A percentile compares a stretch with the other conserved stretches of the same genome.
Evolutionary conservation across 2,113 vertebrate genomes (phyloP).

Genomic region (Danio rerio): GRCz12tu NC_133178.1:11910001-11910500

Average conservation of each 20-base stretch:
- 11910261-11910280: too few relatives aligned
- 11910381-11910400: background rate
- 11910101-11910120: too few relatives aligned
- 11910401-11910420: background rate
- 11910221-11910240: background rate
- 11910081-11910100: too few relatives aligned
- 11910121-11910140: too few relatives aligned
- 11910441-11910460: constrained; percentile 73
- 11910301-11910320: background rate
- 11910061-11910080: too few relatives aligned
- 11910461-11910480: constrained; percentile 79
- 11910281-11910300: background rate
- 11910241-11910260: too few relatives aligned
- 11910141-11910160: too few relatives aligned
- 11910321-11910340: constrained; percentile 3
- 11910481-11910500: constrained; percentile 74
- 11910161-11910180: too few relatives aligned
- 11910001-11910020: too few relatives aligned
- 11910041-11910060: too few relatives aligned
- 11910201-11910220: background rate
- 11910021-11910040: too few relatives aligned
- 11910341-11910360: background rate
- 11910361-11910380: background rate
- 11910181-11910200: too few relatives aligned
- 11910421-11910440: constrained; percentile 55